These are phyloP conservation scores for Gymnocephalus cernua DNA, from an alignment of 2,113 vertebrate genomes.

Conservation along the genomic window DNA sequence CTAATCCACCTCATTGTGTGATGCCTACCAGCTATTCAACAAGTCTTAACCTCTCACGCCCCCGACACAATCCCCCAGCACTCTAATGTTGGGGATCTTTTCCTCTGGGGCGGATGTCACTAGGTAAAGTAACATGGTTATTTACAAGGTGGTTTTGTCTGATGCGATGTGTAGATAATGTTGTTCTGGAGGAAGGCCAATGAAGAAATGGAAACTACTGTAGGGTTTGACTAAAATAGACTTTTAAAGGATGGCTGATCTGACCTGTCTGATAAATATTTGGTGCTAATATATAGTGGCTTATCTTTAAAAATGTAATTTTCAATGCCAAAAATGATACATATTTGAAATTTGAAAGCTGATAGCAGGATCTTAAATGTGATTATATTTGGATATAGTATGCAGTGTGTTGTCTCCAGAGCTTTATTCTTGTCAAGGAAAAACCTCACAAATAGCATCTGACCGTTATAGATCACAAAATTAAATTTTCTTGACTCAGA, in stretches of 20 bases:
- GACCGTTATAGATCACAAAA: neutral
- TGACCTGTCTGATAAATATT: conserved; percentile 19
- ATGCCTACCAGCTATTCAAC: conserved; percentile 75
- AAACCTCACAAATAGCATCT: neutral
- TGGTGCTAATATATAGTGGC: conserved; percentile 1
- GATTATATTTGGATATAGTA: neutral
- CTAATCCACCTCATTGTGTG: conserved; percentile 82
- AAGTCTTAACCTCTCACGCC: conserved; percentile 79
- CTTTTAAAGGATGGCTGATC: conserved; percentile 41
- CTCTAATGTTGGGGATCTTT: conserved; percentile 56
- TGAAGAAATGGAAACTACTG: conserved; percentile 54
- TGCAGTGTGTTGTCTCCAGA: neutral
- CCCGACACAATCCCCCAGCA: conserved; percentile 56
- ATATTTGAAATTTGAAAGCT: neutral
- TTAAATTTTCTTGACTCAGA: neutral
- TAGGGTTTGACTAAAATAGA: conserved; percentile 31
- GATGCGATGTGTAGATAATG: conserved; percentile 57
- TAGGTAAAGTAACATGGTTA: conserved; percentile 73
- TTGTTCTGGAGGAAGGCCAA: conserved; percentile 52
- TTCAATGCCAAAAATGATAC: neutral
- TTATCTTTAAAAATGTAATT: conserved; percentile 23
- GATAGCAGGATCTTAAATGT: neutral
- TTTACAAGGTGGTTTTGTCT: conserved; percentile 66
- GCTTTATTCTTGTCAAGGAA: neutral
- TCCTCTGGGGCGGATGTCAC: conserved; percentile 61